These are phyloP conservation scores for Drosophila demipolita DNA, from an alignment of 2,888 invertebrate genomes.

Conservation along the genomic window DNA sequence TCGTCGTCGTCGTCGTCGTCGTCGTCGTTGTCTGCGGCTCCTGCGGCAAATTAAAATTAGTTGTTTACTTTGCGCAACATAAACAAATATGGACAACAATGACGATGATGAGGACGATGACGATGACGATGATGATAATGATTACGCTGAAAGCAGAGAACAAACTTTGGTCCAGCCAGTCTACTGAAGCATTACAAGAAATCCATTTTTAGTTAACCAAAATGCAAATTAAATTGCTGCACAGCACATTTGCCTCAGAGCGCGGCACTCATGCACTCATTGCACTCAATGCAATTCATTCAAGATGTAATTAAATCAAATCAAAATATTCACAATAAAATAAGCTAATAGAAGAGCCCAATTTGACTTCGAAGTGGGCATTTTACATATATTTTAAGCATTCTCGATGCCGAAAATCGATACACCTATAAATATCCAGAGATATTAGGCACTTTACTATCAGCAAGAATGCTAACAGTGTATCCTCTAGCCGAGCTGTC, in stretches of 20 bases:
- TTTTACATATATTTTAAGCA: neutral
- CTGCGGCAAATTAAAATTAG: conserved; percentile 81
- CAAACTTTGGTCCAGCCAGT: conserved; percentile 16
- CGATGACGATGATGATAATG: conserved; percentile 25
- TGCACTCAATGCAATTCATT: conserved; percentile 19
- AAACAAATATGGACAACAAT: conserved; percentile 75
- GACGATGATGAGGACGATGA: conserved; percentile 36
- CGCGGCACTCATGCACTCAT: conserved; percentile 15
- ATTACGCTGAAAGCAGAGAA: conserved; percentile 14
- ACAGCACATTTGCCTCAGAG: conserved; percentile 38
- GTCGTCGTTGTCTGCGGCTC: conserved; percentile 68
- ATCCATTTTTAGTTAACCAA: conserved; percentile 54
- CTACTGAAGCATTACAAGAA: conserved; percentile 63
- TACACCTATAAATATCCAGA: neutral
- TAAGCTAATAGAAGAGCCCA: too few relatives aligned
- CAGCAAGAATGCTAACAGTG: neutral
- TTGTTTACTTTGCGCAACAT: conserved; percentile 80
- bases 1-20: conserved; percentile 45
- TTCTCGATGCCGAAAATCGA: neutral
- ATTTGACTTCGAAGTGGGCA: neutral
- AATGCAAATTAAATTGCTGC: conserved; percentile 69
- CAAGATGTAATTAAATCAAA: conserved; percentile 36
- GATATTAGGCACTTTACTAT: neutral
- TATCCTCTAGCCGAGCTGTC: neutral
- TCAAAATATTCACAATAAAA: conserved; percentile 15